phyloP scores from a whole-genome alignment of 2,113 vertebrate species.

The Connochaetes taurinus region DNA sequence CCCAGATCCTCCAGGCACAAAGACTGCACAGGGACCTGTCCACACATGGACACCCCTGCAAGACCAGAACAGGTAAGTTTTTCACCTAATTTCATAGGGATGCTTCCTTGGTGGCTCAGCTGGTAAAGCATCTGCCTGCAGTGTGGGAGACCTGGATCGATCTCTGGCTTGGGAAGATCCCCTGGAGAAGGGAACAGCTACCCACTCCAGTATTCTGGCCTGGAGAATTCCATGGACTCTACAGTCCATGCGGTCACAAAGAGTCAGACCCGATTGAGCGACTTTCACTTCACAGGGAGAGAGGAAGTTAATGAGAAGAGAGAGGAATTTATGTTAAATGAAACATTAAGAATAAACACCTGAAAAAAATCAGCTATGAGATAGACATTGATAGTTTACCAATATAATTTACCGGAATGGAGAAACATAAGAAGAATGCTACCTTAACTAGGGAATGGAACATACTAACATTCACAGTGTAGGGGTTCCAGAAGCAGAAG shows the following conservation, averaged over 20 bases:
- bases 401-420: neutral
- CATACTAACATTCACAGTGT: neutral
- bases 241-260: neutral
- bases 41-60: neutral
- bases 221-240: neutral
- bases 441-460: neutral
- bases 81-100: neutral
- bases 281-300: neutral
- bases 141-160: neutral
- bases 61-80: neutral
- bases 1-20: rapidly evolving
- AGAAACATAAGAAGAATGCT: neutral
- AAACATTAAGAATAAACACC: neutral
- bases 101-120: neutral
- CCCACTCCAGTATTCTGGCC: neutral
- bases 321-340: neutral
- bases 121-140: neutral
- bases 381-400: neutral
- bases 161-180: neutral
- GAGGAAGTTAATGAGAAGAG: neutral
- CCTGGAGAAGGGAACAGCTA: neutral
- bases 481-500: neutral
- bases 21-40: neutral
- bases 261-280: rapidly evolving
- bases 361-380: neutral